Percentiles rank a stretch among this genome's conserved stretches.
These are phyloP conservation scores for Takifugu flavidus DNA, from an alignment of 2,113 vertebrate species.

Conservation along the genomic window DNA sequence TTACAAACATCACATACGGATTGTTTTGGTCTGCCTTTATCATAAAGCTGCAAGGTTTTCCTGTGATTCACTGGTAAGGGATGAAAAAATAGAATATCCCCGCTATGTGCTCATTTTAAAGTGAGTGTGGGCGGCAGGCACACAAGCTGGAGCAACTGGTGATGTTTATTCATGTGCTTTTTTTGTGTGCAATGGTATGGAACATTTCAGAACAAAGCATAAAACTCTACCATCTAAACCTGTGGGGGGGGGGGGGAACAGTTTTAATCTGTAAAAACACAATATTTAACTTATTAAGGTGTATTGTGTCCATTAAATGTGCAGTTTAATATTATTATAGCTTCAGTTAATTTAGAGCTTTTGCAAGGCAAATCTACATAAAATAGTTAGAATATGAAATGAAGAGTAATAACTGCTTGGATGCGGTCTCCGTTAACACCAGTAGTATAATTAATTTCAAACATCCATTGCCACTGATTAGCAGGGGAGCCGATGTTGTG, in stretches of 20 bases:
- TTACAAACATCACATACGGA: too few relatives aligned
- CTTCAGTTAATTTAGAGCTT: constrained; percentile 27
- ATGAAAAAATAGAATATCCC: constrained; percentile 54
- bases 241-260: too few relatives aligned
- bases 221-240: background rate
- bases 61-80: constrained; percentile 38
- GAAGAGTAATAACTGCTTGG: constrained; percentile 40
- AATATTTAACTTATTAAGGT: background rate
- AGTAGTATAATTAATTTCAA: constrained; percentile 57
- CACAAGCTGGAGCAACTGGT: constrained; percentile 49
- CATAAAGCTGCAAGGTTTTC: constrained; percentile 36
- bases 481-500: constrained; percentile 46
- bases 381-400: constrained; percentile 42
- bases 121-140: constrained; percentile 60
- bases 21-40: background rate
- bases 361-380: constrained; percentile 38
- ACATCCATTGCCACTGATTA: constrained; percentile 59
- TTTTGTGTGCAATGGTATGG: constrained; percentile 17
- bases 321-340: constrained; percentile 8
- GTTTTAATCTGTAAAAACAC: background rate
- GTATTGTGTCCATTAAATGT: background rate
- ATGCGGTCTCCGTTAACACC: constrained; percentile 34
- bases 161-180: constrained; percentile 58
- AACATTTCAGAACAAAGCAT: constrained; percentile 25
- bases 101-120: constrained; percentile 54